These are phyloP conservation scores for Oophaga sylvatica DNA, from an alignment of 2,797 vertebrate genomes.

Conservation along the genomic window DNA sequence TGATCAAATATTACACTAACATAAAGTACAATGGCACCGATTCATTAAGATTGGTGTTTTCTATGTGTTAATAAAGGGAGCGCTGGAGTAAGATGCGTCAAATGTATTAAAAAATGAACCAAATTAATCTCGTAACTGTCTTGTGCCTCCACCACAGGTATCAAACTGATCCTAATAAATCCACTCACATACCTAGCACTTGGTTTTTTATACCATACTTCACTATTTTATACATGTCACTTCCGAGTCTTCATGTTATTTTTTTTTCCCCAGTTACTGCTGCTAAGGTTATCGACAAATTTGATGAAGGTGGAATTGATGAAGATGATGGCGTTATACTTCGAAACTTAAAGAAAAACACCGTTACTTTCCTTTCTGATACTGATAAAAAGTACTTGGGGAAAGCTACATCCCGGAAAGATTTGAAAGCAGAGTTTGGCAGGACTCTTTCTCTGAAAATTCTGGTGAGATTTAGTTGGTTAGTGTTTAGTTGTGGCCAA, in stretches of 20 bases:
- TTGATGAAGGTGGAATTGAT: constrained; percentile 78
- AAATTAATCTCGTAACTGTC: too few species aligned
- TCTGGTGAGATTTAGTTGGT: constrained; percentile 67
- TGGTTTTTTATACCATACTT: background rate
- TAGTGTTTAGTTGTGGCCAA: background rate
- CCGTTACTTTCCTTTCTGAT: constrained; percentile 75
- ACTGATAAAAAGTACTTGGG: constrained; percentile 86
- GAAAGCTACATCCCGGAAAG: constrained; percentile 83
- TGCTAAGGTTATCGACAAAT: constrained; percentile 86
- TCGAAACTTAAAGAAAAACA: constrained; percentile 78
- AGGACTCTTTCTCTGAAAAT: constrained; percentile 67
- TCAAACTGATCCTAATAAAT: background rate
- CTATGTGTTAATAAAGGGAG: too few species aligned
- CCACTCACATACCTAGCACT: background rate
- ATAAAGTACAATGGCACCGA: too few species aligned
- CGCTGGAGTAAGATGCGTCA: too few species aligned
- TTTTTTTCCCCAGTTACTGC: constrained; percentile 75
- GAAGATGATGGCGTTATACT: constrained; percentile 66
- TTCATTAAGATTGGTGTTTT: too few species aligned
- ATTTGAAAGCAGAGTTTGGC: constrained; percentile 75
- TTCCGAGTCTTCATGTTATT: background rate
- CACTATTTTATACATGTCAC: background rate
- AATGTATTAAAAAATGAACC: too few species aligned
- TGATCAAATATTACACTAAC: too few species aligned
- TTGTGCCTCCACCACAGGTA: too few species aligned